Conservation (phyloP, 2,888 invertebrate species). For the Trypoxylon attenuatum region DNA sequence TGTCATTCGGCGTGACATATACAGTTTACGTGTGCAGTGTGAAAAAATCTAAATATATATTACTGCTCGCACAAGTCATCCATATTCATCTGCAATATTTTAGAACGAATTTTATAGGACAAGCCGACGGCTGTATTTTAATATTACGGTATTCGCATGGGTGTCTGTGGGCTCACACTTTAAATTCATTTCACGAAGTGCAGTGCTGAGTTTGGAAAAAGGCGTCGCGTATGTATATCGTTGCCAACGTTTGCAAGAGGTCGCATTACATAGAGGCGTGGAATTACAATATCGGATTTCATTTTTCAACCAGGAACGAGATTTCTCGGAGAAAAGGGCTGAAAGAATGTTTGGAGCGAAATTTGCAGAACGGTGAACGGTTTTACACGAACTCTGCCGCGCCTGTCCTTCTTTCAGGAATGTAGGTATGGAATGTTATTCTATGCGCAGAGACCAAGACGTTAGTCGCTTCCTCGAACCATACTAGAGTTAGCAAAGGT, state of each 20-base stretch:
- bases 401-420: conserved; percentile 39
- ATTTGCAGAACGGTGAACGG: conserved; percentile 38
- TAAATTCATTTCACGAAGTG: conserved; percentile 48
- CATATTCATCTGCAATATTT: conserved; percentile 16
- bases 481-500: background rate
- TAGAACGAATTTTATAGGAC: conserved; percentile 23
- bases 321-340: conserved; percentile 28
- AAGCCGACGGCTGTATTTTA: conserved; percentile 22
- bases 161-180: conserved; percentile 20
- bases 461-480: conserved; percentile 5
- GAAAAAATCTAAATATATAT: background rate
- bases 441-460: background rate
- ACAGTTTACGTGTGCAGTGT: background rate
- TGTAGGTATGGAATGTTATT: conserved; percentile 12
- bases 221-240: conserved; percentile 26
- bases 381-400: conserved; percentile 40
- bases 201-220: conserved; percentile 38
- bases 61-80: background rate
- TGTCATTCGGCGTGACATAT: background rate
- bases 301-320: conserved; percentile 44
- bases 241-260: conserved; percentile 21
- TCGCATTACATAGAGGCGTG: conserved; percentile 43
- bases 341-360: conserved; percentile 21
- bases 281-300: conserved; percentile 50
- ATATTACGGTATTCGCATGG: conserved; percentile 27